These are phyloP conservation scores for Salvelinus namaycush DNA, from an alignment of 2,113 vertebrate species.

Conservation along the genomic window DNA sequence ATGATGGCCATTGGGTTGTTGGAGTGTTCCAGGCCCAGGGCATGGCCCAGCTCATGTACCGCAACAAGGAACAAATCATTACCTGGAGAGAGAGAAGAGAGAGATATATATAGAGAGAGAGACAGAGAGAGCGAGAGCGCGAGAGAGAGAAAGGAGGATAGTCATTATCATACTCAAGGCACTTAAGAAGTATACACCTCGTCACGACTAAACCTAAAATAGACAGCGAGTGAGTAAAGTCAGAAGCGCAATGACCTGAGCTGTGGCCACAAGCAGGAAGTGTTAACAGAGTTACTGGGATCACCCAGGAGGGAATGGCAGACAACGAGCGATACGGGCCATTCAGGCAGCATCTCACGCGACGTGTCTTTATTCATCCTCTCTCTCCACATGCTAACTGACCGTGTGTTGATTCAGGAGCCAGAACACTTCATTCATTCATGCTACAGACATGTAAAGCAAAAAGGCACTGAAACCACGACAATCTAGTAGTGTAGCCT, in stretches of 20 bases:
- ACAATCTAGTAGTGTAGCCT: background rate
- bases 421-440: background rate
- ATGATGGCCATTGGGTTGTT: constrained; percentile 95
- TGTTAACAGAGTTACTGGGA: background rate
- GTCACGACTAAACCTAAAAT: too few species aligned
- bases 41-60: constrained; percentile 91
- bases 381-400: background rate
- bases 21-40: constrained; percentile 92
- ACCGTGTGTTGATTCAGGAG: background rate
- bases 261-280: background rate
- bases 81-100: constrained; percentile 66
- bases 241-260: background rate
- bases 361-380: background rate
- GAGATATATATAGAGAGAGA: background rate
- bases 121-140: background rate
- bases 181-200: background rate
- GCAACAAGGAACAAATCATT: constrained; percentile 97
- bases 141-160: background rate
- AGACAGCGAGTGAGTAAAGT: too few species aligned
- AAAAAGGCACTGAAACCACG: background rate
- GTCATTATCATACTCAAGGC: background rate
- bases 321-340: background rate
- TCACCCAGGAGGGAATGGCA: background rate
- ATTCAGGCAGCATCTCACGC: background rate
- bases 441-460: background rate